A percentile compares a stretch with the other conserved stretches of the same genome.
These are phyloP conservation scores for Neelides sp. DNA, from an alignment of 1,140 invertebrate species.

Conservation along the genomic window DNA sequence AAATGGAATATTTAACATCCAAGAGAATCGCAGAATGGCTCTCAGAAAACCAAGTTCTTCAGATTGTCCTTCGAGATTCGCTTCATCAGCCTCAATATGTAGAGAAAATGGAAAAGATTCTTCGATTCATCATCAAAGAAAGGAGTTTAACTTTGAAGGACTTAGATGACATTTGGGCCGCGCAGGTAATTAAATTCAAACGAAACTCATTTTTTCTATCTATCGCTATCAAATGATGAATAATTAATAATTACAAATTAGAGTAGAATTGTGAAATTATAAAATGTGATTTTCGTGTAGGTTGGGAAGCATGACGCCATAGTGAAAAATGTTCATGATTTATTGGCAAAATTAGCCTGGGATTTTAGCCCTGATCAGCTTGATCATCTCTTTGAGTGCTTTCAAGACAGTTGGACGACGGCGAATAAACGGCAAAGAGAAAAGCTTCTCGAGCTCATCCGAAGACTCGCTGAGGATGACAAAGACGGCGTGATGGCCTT, in stretches of 20 bases:
- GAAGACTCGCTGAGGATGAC: slow-evolving; percentile 90
- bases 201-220: neutral
- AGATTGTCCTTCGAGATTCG: slow-evolving; percentile 88
- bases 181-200: slow-evolving; percentile 45
- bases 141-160: slow-evolving; percentile 78
- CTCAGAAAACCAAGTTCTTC: slow-evolving; percentile 86
- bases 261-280: neutral
- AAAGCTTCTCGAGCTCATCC: slow-evolving; percentile 85
- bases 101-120: slow-evolving; percentile 93
- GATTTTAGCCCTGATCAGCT: slow-evolving; percentile 94
- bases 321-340: slow-evolving; percentile 92
- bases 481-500: slow-evolving; percentile 98
- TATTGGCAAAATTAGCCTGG: slow-evolving; percentile 93
- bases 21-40: slow-evolving; percentile 94
- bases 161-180: slow-evolving; percentile 89
- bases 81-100: slow-evolving; percentile 96
- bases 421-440: slow-evolving; percentile 93
- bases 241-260: neutral
- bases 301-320: slow-evolving; percentile 90
- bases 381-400: slow-evolving; percentile 94
- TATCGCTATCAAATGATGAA: neutral
- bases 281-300: slow-evolving; percentile 13
- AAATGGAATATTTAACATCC: slow-evolving; percentile 87
- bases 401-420: slow-evolving; percentile 87
- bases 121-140: slow-evolving; percentile 92